phyloP scores from a whole-genome alignment of 2,113 vertebrate genomes.

The Aplodontia rufa region DNA sequence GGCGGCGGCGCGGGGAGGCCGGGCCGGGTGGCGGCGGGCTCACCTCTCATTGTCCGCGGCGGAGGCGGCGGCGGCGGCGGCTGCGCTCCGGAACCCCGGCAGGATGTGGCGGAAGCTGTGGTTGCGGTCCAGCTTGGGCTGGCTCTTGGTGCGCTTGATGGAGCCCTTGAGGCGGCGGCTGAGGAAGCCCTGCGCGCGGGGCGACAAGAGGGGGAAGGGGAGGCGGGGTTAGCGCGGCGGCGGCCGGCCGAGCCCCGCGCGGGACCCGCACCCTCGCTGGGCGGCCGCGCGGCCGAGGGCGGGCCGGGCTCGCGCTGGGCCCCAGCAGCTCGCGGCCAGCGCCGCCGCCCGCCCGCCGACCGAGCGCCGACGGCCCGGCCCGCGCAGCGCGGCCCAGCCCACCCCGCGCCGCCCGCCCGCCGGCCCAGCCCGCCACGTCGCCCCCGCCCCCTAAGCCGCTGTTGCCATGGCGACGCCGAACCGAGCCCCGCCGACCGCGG shows the following conservation, averaged over 20 bases:
- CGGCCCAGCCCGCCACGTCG: constrained; percentile 77
- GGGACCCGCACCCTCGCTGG: constrained; percentile 65
- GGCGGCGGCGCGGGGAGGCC: constrained; percentile 47
- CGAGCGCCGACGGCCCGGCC: constrained; percentile 71
- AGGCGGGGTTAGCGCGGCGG: constrained; percentile 83
- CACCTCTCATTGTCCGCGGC: constrained; percentile 95
- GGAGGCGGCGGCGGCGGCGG: constrained; percentile 61
- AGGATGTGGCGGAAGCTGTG: constrained; percentile 99
- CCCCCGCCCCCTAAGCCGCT: constrained; percentile 86
- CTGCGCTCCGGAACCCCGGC: constrained; percentile 94
- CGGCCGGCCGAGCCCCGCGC: constrained; percentile 67
- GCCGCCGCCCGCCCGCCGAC: constrained; percentile 67
- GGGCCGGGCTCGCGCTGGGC: constrained; percentile 69
- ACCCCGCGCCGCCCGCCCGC: constrained; percentile 80
- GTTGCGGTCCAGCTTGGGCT: constrained; percentile 98
- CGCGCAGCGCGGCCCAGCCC: constrained; percentile 73
- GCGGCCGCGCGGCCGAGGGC: constrained; percentile 70
- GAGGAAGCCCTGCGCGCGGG: constrained; percentile 91
- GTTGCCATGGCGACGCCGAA: constrained; percentile 92
- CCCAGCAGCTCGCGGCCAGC: constrained; percentile 63
- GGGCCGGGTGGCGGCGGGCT: constrained; percentile 60
- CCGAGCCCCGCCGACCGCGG: constrained; percentile 72
- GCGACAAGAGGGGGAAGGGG: constrained; percentile 77
- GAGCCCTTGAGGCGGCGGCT: constrained; percentile 96
- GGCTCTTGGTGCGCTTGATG: constrained; percentile 99